These are phyloP conservation scores for Natator depressus DNA, from an alignment of 2,113 vertebrate species.

Conservation along the genomic window DNA sequence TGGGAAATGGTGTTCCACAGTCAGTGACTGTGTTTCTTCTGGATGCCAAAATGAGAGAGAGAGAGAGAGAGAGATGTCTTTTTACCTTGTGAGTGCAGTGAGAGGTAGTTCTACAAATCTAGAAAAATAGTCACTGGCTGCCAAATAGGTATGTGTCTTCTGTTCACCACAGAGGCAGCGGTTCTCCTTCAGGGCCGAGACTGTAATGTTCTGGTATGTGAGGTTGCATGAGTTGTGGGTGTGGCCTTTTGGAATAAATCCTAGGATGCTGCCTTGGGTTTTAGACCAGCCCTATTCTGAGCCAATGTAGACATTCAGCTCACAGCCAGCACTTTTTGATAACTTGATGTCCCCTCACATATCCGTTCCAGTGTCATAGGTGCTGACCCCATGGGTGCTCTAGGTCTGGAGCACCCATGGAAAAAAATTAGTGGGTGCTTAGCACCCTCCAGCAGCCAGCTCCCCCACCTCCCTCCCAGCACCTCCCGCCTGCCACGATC, in stretches of 20 bases:
- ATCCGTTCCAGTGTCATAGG: too few relatives aligned
- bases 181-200: neutral
- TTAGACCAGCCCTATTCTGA: neutral
- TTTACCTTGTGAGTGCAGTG: neutral
- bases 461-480: too few relatives aligned
- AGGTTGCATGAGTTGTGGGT: neutral
- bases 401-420: too few relatives aligned
- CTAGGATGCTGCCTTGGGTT: neutral
- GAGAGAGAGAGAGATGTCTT: neutral
- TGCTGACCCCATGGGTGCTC: too few relatives aligned
- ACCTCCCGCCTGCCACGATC: too few relatives aligned
- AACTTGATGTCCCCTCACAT: too few relatives aligned
- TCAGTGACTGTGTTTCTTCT: neutral
- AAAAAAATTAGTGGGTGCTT: too few relatives aligned
- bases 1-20: too few relatives aligned
- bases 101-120: neutral
- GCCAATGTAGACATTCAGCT: neutral
- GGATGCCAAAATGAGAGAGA: neutral
- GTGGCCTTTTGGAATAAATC: neutral
- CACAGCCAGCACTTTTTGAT: neutral
- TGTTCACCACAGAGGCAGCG: neutral
- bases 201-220: neutral
- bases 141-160: neutral
- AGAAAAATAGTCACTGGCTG: neutral
- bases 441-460: too few relatives aligned